Conservation (phyloP, 2,888 invertebrate genomes). For the Erannis defoliaria region DNA sequence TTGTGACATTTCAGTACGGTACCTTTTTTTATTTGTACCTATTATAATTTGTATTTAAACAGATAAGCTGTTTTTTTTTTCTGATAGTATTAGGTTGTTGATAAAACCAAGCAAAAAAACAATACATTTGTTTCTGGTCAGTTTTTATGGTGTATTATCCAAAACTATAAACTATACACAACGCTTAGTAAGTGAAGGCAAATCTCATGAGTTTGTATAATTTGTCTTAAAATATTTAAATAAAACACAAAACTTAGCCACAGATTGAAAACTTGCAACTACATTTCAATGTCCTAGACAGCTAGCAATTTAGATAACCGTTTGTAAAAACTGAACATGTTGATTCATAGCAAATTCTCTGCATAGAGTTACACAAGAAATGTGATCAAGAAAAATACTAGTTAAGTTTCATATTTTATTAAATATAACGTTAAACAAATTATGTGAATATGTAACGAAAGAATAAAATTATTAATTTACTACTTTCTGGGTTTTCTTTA, state of each 20-base stretch:
- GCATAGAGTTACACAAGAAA: conserved; percentile 67
- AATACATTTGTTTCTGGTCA: neutral
- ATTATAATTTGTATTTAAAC: neutral
- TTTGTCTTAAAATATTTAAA: too few relatives aligned
- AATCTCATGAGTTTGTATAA: too few relatives aligned
- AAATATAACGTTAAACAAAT: conserved; percentile 73
- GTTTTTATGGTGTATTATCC: neutral
- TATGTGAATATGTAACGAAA: conserved; percentile 84
- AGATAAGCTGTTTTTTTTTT: neutral
- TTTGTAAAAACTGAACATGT: too few relatives aligned
- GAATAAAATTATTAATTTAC: conserved; percentile 86
- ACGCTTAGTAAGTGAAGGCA: too few relatives aligned
- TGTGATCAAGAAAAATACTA: conserved; percentile 80
- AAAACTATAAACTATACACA: too few relatives aligned
- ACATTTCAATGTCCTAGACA: too few relatives aligned
- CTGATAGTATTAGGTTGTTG: neutral
- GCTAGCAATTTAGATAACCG: too few relatives aligned
- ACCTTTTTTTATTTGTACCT: neutral
- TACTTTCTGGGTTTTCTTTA: conserved; percentile 56
- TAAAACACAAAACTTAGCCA: too few relatives aligned
- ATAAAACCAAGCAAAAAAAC: conserved; percentile 1
- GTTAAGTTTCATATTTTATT: conserved; percentile 85
- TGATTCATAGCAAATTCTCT: conserved; percentile 26
- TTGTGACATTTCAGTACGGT: neutral
- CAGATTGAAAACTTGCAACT: too few relatives aligned